These are phyloP conservation scores for Sardina pilchardus DNA, from an alignment of 2,113 vertebrate species.

Conservation along the genomic window DNA sequence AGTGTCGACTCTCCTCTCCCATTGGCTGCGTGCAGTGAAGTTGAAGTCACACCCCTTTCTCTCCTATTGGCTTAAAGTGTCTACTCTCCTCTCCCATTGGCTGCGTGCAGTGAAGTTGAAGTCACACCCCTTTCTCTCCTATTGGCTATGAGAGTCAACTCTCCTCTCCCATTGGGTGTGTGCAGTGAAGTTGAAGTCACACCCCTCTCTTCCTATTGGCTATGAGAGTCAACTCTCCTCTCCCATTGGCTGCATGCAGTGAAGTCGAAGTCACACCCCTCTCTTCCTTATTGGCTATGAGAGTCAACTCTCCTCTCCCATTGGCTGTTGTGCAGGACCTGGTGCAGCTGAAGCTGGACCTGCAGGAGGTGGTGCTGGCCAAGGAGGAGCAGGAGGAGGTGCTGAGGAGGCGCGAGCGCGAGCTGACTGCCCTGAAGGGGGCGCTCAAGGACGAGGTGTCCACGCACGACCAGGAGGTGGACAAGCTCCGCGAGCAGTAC, in stretches of 20 bases:
- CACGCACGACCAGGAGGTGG: constrained; percentile 89
- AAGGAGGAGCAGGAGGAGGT: constrained; percentile 92
- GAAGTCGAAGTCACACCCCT: background rate
- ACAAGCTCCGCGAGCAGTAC: constrained; percentile 88
- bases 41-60: too few species aligned
- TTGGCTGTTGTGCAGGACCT: constrained; percentile 74
- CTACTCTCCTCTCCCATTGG: background rate
- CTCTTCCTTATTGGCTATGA: too few species aligned
- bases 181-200: background rate
- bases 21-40: background rate
- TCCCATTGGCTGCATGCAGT: background rate
- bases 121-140: too few species aligned
- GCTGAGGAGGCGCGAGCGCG: constrained; percentile 85
- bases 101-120: background rate
- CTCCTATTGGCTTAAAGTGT: too few species aligned
- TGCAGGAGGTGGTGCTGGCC: constrained; percentile 80
- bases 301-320: too few species aligned
- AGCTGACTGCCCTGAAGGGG: constrained; percentile 92
- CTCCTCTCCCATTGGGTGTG: background rate
- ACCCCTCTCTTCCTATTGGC: too few species aligned
- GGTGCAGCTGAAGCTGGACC: constrained; percentile 82
- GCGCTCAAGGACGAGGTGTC: constrained; percentile 96
- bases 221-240: background rate
- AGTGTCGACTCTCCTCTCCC: too few species aligned
- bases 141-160: too few species aligned